Percentiles rank a stretch among this genome's conserved stretches.
phyloP scores from a whole-genome alignment of 2,113 vertebrate genomes.

The Caranx ignobilis region DNA sequence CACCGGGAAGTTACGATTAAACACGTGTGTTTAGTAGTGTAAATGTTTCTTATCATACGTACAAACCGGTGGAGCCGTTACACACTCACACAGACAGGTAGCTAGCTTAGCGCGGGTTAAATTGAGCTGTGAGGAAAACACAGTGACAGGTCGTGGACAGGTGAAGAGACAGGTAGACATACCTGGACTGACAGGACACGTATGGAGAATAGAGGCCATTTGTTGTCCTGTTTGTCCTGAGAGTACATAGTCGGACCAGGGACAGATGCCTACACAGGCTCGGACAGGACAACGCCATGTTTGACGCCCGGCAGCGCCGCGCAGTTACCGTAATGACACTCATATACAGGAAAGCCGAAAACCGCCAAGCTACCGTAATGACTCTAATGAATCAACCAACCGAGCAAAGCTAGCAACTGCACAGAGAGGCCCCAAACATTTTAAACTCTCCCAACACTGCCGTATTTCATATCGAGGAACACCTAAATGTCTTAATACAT shows the following conservation, averaged over 20 bases:
- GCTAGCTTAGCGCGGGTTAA: conserved; percentile 38
- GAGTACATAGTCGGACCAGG: conserved; percentile 61
- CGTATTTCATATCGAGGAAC: no score
- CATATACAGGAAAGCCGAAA: fast-evolving
- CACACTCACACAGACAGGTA: background rate
- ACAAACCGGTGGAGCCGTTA: background rate
- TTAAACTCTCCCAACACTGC: no score
- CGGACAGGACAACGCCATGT: conserved; percentile 82
- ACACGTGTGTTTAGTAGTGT: no score
- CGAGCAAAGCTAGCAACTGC: background rate
- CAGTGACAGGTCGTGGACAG: background rate
- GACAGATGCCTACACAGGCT: conserved; percentile 61
- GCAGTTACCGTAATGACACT: conserved; percentile 53
- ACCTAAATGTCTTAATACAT: no score
- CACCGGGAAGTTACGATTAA: background rate
- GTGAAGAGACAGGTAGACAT: background rate
- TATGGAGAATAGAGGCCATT: conserved; percentile 31
- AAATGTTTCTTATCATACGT: background rate
- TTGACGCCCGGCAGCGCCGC: conserved; percentile 16
- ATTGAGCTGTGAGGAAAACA: background rate
- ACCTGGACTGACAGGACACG: conserved; percentile 69
- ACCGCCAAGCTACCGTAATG: conserved; percentile 50
- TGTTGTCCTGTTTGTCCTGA: conserved; percentile 53
- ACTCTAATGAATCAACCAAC: background rate
- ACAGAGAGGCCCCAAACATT: background rate